phyloP scores from a whole-genome alignment of 1,140 invertebrate genomes.

The Dendrolimus kikuchii region DNA sequence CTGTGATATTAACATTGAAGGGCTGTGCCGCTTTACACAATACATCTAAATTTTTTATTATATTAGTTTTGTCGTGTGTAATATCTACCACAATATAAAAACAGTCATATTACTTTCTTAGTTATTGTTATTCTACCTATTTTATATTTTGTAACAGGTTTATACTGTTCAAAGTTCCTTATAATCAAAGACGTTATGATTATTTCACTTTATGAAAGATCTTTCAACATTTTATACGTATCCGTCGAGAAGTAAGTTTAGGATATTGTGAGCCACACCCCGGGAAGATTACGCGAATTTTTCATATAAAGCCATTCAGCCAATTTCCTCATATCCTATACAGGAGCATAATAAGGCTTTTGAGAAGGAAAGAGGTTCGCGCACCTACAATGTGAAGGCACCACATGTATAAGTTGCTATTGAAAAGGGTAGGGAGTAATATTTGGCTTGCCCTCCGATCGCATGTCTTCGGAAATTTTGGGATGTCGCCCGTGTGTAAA shows the following conservation, averaged over 20 bases:
- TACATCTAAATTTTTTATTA: too few relatives aligned
- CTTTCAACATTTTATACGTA: neutral
- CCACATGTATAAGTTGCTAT: slow-evolving; percentile 37
- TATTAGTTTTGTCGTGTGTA: too few relatives aligned
- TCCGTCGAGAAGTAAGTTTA: slow-evolving; percentile 40
- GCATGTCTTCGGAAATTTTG: slow-evolving; percentile 52
- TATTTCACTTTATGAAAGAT: too few relatives aligned
- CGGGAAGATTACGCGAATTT: slow-evolving; percentile 63
- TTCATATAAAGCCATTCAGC: slow-evolving; percentile 68
- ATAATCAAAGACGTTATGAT: too few relatives aligned
- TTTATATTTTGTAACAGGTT: too few relatives aligned
- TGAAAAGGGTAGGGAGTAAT: slow-evolving; percentile 50
- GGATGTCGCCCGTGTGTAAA: slow-evolving; percentile 29
- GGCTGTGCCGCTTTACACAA: neutral
- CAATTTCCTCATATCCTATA: slow-evolving; percentile 69
- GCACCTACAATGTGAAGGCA: slow-evolving; percentile 54
- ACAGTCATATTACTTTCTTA: too few relatives aligned
- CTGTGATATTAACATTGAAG: slow-evolving; percentile 22
- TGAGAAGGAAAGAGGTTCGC: slow-evolving; percentile 61
- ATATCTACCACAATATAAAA: too few relatives aligned
- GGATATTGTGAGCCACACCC: slow-evolving; percentile 53
- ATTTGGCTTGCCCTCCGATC: slow-evolving; percentile 42
- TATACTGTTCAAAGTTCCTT: too few relatives aligned
- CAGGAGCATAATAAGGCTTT: slow-evolving; percentile 65
- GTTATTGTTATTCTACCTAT: too few relatives aligned